Percentiles rank a stretch among this genome's conserved stretches.
phyloP scores from a whole-genome alignment of 2,113 vertebrate genomes.

The Brachionichthys hirsutus region DNA sequence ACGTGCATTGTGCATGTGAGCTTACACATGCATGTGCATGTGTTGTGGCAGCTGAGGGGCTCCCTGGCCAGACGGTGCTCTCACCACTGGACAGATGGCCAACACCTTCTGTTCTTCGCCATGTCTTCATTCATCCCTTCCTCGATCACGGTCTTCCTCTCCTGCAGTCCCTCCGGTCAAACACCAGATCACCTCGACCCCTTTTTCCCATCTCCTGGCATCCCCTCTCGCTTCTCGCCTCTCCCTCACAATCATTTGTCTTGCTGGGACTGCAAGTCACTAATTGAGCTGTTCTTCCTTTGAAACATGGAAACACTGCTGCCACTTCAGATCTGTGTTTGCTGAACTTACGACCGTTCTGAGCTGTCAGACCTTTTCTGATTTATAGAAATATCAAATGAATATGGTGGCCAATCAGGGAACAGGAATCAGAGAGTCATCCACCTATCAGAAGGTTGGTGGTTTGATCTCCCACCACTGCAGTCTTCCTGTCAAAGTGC shows the following conservation, averaged over 20 bases:
- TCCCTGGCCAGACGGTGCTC: constrained; percentile 80
- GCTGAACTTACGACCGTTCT: too few species aligned
- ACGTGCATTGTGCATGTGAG: neutral
- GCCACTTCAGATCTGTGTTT: too few species aligned
- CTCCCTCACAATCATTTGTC: constrained; percentile 17
- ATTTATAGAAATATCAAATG: too few species aligned
- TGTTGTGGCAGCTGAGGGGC: constrained; percentile 67
- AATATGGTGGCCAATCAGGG: too few species aligned
- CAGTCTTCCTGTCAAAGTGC: too few species aligned
- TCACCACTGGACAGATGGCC: constrained; percentile 84
- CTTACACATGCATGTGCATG: constrained; percentile 7
- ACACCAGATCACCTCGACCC: constrained; percentile 52
- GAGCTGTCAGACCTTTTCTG: too few species aligned
- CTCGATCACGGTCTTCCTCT: constrained; percentile 63
- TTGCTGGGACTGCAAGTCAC: neutral
- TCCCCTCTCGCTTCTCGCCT: constrained; percentile 48
- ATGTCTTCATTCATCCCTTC: constrained; percentile 60
- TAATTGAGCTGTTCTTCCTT: neutral
- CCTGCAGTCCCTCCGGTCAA: constrained; percentile 27
- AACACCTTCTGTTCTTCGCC: constrained; percentile 59
- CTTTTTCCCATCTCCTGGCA: constrained; percentile 47
- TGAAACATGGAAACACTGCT: neutral
- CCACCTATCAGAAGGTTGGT: too few species aligned
- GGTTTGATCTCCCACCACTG: neutral
- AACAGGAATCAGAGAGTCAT: too few species aligned